Evolutionary conservation across 2,888 invertebrate species (phyloP), one percentile per base, ranked within the genome.

Genomic region (Cremastinae sp.): DNA sequence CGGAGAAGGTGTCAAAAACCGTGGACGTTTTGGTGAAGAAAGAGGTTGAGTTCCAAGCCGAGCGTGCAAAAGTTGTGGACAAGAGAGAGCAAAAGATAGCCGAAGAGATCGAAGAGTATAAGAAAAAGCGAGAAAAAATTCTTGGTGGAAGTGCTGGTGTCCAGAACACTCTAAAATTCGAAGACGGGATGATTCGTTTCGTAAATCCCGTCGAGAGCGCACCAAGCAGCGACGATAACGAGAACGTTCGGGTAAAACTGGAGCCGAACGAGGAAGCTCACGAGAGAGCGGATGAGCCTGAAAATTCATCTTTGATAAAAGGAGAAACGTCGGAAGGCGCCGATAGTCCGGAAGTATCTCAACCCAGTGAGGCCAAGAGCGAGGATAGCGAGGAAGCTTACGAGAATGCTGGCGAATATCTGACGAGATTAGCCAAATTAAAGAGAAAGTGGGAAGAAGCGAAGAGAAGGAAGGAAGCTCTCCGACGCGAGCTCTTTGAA

Each of bases 61-160:
- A 85, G 10, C 80, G 84, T 10, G 71, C 80, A 5, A 84, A 83
- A 55, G 82, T 83, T 37, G 74, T 81, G 2, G 87, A 86, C 35
- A 83, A 78, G 1, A 80, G 86, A 2, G 87, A 87, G 22, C 87
- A 86, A 61, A 87, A 85, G 66, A 90, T 90, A 41, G 89, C 89
- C 20, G 84, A 89, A 62, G 88, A 90, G 80, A 89, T 90, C 18
- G 89, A 90, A 69, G 85, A 89, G 62, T 89, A 90, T 59, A 89
- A 89, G 73, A 88, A 86, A 62, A 87, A 85, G 43, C 84, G 89
- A 8, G 89, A 88, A 53, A 84, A 88, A 69, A 78, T 90, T 20
- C 75, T 90, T 7, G 89, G 89, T 1, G 79, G 81, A 47, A 68
- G 61, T 4, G 74, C 79, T 0, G 70, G 72, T 70, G 39, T 75